Percentiles rank a stretch among this genome's conserved stretches.
Evolutionary conservation across 1,140 invertebrate species (phyloP).

Genomic region (Pseudobourletiella spinata): DNA sequence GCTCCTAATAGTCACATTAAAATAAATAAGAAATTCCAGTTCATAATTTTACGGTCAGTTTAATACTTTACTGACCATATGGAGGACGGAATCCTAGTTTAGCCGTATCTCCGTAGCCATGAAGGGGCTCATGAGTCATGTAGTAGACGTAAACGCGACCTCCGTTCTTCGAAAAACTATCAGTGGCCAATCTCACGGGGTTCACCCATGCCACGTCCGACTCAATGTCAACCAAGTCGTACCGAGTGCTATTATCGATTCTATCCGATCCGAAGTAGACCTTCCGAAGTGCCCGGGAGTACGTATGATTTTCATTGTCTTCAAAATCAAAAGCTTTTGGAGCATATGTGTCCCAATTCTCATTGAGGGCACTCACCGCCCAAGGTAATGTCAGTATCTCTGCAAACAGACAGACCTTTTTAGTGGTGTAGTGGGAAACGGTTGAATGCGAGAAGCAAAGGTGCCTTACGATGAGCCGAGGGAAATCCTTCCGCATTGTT

Average conservation of each 20-base stretch:
- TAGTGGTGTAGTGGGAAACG: neutral
- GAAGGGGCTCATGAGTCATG: neutral
- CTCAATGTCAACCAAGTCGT: neutral
- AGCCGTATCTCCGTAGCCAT: no score
- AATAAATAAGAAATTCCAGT: no score
- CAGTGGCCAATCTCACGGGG: neutral
- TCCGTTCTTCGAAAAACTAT: neutral
- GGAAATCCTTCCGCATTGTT: neutral
- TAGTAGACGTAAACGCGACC: neutral
- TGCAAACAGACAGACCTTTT: neutral
- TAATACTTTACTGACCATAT: no score
- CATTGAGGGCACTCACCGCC: neutral
- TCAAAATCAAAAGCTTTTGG: neutral
- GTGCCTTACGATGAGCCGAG: neutral
- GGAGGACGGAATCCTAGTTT: no score
- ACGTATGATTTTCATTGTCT: neutral
- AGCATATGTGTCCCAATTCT: neutral
- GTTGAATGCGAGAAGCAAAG: neutral
- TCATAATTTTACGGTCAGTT: no score
- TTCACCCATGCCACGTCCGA: neutral
- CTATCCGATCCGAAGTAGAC: neutral
- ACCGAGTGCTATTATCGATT: neutral
- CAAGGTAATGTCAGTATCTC: neutral
- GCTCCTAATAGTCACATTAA: no score
- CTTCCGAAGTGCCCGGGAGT: neutral